Evolutionary conservation across 2,888 invertebrate species (phyloP).

Genomic region (Plagiodera versicolora): DNA sequence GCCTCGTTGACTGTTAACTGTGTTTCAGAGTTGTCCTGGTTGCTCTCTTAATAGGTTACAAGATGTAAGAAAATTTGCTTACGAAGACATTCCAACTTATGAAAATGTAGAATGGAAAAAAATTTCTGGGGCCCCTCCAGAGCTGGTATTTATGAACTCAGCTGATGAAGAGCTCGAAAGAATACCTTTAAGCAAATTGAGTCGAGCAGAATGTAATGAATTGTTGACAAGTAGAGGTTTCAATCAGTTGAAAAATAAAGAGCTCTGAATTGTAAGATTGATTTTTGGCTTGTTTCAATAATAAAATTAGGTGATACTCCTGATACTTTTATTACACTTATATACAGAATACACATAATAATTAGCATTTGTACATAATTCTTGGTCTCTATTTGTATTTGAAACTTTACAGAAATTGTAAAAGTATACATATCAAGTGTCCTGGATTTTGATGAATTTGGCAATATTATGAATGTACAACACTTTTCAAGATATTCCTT

Average conservation of each 20-base stretch:
- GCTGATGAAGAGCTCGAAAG: constrained; percentile 66
- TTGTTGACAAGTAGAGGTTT: constrained; percentile 66
- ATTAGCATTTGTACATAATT: background rate
- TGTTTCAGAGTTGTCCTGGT: constrained; percentile 67
- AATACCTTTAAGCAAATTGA: constrained; percentile 60
- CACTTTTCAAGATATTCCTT: too few species aligned
- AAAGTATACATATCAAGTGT: too few species aligned
- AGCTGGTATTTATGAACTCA: constrained; percentile 62
- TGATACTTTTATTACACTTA: background rate
- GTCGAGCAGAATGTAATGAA: constrained; percentile 68
- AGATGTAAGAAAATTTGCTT: constrained; percentile 68
- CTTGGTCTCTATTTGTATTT: background rate
- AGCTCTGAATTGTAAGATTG: background rate
- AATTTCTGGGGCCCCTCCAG: constrained; percentile 68
- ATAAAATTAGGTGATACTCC: background rate
- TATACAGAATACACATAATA: background rate
- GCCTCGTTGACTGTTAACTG: too few species aligned
- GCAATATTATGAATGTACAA: too few species aligned
- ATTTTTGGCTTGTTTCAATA: too few species aligned
- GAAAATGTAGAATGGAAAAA: constrained; percentile 65
- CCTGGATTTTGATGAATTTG: too few species aligned
- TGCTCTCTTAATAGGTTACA: constrained; percentile 68
- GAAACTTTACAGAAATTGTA: too few species aligned
- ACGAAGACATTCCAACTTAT: constrained; percentile 68
- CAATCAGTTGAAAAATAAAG: constrained; percentile 34